Evolutionary conservation across 1,140 invertebrate species (phyloP).

Genomic region (Polypedilum vanderplanki): DNA sequence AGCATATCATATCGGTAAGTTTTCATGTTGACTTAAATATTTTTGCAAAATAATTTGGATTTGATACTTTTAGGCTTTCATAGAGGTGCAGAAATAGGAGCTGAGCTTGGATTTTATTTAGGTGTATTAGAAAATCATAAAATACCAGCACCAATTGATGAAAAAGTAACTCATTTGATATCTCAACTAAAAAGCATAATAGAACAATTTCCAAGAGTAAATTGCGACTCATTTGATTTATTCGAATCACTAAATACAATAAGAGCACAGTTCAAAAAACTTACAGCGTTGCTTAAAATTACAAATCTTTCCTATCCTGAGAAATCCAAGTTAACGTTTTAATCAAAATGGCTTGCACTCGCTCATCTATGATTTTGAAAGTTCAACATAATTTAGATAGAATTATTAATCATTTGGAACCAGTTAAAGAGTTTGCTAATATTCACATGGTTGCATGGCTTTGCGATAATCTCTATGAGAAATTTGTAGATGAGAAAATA

Average conservation of each 20-base stretch:
- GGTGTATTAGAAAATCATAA: conserved; percentile 45
- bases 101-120: conserved; percentile 55
- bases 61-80: conserved; percentile 49
- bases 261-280: conserved; percentile 57
- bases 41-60: not conserved
- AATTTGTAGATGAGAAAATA: not conserved
- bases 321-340: conserved; percentile 48
- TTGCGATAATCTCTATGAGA: not conserved
- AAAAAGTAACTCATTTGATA: conserved; percentile 51
- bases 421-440: not conserved
- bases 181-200: conserved; percentile 53
- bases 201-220: conserved; percentile 56
- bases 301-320: conserved; percentile 47
- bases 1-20: conserved; percentile 46
- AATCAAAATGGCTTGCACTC: conserved; percentile 30
- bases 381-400: not conserved
- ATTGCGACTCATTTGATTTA: conserved; percentile 57
- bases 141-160: conserved; percentile 35
- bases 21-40: not conserved
- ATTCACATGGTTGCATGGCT: not conserved
- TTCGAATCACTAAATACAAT: conserved; percentile 53
- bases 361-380: not conserved
- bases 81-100: conserved; percentile 55
- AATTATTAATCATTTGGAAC: not conserved
- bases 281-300: conserved; percentile 59